Base-by-base conservation (phyloP, 2,797 vertebrate genomes). In the Tympanoctomys barrerae region DNA sequence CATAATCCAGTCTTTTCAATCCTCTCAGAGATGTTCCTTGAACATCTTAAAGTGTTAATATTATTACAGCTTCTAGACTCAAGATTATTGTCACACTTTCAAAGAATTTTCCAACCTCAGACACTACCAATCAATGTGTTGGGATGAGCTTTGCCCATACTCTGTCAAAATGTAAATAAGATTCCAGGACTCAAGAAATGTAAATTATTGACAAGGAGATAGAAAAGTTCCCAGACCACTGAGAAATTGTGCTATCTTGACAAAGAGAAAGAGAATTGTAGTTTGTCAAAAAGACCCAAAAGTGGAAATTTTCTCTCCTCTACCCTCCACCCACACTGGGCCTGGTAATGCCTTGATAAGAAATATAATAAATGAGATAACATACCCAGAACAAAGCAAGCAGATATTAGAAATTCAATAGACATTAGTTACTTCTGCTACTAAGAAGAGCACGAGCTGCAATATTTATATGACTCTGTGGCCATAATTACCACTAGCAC, bases 341-440 rank as follows among this genome's bases (percentile, higher is more conserved):
- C 73, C 75, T 91, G 11, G 80, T 85, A 83, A 90, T 9, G 13
- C 59, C 52, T 90, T 83, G 24, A 89, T 93, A 77, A 36, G 82
- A 33, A 68, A 75, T 70, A 70, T 28, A 71, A 68, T 85, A 89
- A 92, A 71, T 85, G 62, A 89, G 81, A 64, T 64, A 80, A 49
- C 73, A 68, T 26, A 49, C 73, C 14, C 96, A 97, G 79, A 75
- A 42, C 5, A 70, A 18, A 78, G 87, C 70, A 13, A 21, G 68
- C 33, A 71, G 89, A 71, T 75, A 93, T 82, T 13, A 95, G 80
- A 71, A 39, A 89, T 49, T 96, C 91, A 70, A 90, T 97, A 97
- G 94, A 96, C 95, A 97, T 91, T 57, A 86, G 93, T 83, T 93
- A n/a, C 93, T 75, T 85, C 78, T 73, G 84, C 84, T 91, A 93